phyloP scores from a whole-genome alignment of 2,888 invertebrate species.

The Campoletis raptor region DNA sequence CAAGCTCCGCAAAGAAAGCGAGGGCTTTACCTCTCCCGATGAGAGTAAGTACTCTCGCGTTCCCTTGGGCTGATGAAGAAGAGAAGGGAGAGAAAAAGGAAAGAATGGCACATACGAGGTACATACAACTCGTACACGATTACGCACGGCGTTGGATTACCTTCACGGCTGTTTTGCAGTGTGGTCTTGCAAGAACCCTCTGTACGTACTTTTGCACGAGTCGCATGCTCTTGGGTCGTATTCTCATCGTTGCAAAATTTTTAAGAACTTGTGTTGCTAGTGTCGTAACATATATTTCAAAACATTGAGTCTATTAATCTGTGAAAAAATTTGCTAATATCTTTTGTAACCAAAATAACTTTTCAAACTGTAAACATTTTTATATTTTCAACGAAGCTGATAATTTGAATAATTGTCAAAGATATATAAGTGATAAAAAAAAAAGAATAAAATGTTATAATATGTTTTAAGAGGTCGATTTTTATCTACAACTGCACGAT shows the following conservation, averaged over 20 bases:
- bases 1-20: constrained; percentile 47
- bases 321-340: background rate
- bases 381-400: background rate
- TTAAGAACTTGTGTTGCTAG: background rate
- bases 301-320: background rate
- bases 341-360: background rate
- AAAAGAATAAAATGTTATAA: constrained; percentile 12
- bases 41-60: constrained; percentile 65
- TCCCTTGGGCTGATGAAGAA: constrained; percentile 6
- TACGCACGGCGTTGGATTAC: constrained; percentile 77
- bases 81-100: background rate
- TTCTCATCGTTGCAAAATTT: constrained; percentile 36
- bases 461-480: constrained; percentile 5
- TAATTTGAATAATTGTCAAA: background rate
- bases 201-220: constrained; percentile 17
- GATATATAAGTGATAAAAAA: background rate
- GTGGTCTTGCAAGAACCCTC: constrained; percentile 61
- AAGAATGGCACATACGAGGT: constrained; percentile 49
- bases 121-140: constrained; percentile 64
- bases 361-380: background rate
- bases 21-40: constrained; percentile 33
- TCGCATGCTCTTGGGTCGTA: constrained; percentile 13
- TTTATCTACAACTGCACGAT: constrained; percentile 31
- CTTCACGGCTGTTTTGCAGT: constrained; percentile 71
- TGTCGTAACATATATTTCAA: background rate